Conservation (phyloP, 2,113 vertebrate genomes). For the Psettodes erumei region DNA sequence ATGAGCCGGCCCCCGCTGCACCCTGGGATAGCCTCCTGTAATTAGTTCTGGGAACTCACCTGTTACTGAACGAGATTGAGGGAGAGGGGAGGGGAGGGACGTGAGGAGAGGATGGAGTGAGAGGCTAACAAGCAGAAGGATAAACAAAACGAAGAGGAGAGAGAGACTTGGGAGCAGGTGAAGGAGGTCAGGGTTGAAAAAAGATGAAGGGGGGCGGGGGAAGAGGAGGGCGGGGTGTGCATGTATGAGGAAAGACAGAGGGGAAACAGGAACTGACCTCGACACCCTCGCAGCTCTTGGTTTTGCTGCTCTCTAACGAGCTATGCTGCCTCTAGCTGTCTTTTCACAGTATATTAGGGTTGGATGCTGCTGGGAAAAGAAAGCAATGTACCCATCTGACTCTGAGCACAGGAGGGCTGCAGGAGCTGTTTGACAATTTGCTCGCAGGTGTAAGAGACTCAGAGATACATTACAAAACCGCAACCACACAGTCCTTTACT, state of each 20-base stretch:
- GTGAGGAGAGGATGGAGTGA: slow-evolving; percentile 18
- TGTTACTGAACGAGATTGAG: slow-evolving; percentile 66
- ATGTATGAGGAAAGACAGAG: background rate
- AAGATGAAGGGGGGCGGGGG: slow-evolving; percentile 26
- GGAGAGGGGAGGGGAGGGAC: slow-evolving; percentile 8
- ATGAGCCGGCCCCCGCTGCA: slow-evolving; percentile 69
- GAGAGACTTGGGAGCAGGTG: background rate
- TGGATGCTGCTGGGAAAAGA: background rate
- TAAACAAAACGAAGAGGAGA: slow-evolving; percentile 46
- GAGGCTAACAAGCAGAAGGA: slow-evolving; percentile 52
- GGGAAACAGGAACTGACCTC: slow-evolving; percentile 36
- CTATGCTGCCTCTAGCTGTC: slow-evolving; percentile 5
- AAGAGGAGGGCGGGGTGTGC: slow-evolving; percentile 17
- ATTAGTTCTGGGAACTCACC: slow-evolving; percentile 79
- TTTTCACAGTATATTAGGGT: slow-evolving; percentile 15
- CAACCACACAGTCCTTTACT: background rate
- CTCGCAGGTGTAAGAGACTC: background rate
- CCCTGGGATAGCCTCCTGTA: slow-evolving; percentile 73
- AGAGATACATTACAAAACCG: background rate
- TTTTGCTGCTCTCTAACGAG: slow-evolving; percentile 46
- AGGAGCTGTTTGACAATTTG: background rate
- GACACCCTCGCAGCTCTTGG: background rate
- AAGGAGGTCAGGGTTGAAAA: slow-evolving; percentile 19
- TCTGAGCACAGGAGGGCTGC: background rate
- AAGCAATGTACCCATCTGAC: background rate